Percentiles rank a stretch among this genome's conserved stretches.
Conservation (phyloP, 1,140 invertebrate species). For the Batillaria attramentaria region DNA sequence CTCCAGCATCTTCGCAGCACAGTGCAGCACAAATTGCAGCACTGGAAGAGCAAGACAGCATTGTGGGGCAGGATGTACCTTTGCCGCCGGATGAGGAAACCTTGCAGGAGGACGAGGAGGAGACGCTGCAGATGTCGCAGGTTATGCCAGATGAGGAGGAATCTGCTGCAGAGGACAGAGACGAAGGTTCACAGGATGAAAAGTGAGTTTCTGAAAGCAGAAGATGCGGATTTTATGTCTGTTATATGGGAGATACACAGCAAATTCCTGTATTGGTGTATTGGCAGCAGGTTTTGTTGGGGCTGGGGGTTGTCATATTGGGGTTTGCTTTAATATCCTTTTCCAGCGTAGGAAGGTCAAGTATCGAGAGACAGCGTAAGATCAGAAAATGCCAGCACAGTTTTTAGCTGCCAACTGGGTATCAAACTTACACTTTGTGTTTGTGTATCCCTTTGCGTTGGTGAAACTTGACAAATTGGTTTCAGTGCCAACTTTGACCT, state of each 20-base stretch:
- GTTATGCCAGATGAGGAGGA: slow-evolving; percentile 46
- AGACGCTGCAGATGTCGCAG: slow-evolving; percentile 67
- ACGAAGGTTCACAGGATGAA: too few species aligned
- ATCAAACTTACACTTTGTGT: background rate
- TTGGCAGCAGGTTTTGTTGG: background rate
- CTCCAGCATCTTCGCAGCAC: slow-evolving; percentile 48
- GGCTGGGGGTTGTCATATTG: background rate
- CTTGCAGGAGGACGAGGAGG: slow-evolving; percentile 52
- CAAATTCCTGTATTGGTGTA: background rate
- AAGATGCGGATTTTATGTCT: background rate
- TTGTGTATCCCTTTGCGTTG: background rate
- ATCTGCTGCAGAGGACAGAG: slow-evolving; percentile 14
- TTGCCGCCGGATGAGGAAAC: slow-evolving; percentile 31
- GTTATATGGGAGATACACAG: background rate
- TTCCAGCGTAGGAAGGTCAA: background rate
- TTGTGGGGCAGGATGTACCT: slow-evolving; percentile 56
- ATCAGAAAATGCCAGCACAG: too few species aligned
- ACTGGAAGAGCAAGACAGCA: slow-evolving; percentile 63
- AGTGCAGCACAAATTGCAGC: slow-evolving; percentile 45
- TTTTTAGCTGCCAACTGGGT: background rate
- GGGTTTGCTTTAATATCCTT: background rate
- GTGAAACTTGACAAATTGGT: background rate
- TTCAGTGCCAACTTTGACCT: slow-evolving; percentile 38
- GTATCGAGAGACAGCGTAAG: background rate
- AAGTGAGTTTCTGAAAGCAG: background rate